These are phyloP conservation scores for Daboia siamensis DNA, from an alignment of 2,113 vertebrate species.

Conservation along the genomic window DNA sequence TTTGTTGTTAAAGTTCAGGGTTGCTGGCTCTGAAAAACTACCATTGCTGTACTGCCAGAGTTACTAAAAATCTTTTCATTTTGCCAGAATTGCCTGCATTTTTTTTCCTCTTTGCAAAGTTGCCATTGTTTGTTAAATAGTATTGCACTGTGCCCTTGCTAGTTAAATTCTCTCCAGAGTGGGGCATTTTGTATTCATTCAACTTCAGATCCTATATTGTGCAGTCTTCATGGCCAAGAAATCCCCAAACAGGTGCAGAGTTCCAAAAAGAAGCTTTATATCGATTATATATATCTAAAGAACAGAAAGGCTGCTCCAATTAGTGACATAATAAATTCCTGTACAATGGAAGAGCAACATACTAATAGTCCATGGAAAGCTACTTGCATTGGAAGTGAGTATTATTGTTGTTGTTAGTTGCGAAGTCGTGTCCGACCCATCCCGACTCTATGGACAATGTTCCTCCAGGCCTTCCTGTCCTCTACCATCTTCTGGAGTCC, in stretches of 20 bases:
- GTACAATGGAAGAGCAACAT: not conserved
- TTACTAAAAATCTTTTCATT: not conserved
- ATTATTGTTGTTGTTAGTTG: too few relatives aligned
- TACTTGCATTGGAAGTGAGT: not conserved
- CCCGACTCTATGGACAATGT: too few relatives aligned
- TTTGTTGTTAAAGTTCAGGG: not conserved
- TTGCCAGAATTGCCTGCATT: not conserved
- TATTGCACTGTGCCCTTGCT: not conserved
- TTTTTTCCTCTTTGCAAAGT: not conserved
- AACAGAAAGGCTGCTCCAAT: not conserved
- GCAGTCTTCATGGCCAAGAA: not conserved
- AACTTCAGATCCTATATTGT: not conserved
- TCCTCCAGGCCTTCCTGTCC: too few relatives aligned
- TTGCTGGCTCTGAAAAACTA: conserved; percentile 1
- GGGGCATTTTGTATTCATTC: not conserved
- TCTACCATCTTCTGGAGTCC: too few relatives aligned
- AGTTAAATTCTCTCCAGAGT: not conserved
- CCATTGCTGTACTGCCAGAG: not conserved
- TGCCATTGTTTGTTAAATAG: not conserved
- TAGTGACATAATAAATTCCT: not conserved
- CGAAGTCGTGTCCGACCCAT: too few relatives aligned
- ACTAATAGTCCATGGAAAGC: not conserved
- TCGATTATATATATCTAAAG: not conserved
- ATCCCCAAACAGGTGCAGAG: not conserved
- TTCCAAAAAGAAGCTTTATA: not conserved